phyloP scores from a whole-genome alignment of 1,140 invertebrate species.

The Neuroterus valhalla region DNA sequence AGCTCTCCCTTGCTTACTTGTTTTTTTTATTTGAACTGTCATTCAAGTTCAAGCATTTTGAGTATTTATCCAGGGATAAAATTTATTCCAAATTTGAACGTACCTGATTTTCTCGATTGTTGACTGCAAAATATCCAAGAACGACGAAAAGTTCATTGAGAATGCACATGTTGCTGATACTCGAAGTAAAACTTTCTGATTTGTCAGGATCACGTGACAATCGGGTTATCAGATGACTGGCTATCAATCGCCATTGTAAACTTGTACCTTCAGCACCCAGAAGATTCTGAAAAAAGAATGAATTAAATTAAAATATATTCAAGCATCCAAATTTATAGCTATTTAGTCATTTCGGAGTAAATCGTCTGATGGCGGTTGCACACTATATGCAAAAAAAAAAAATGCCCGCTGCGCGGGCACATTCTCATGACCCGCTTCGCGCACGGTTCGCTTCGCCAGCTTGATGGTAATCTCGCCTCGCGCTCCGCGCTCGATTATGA shows the following conservation, averaged over 20 bases:
- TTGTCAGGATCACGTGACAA: conserved; percentile 82
- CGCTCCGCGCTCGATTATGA: too few species aligned
- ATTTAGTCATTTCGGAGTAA: too few species aligned
- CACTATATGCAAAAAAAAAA: too few species aligned
- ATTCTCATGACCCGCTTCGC: too few species aligned
- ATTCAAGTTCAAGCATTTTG: too few species aligned
- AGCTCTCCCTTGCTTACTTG: too few species aligned
- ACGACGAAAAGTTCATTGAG: conserved; percentile 86
- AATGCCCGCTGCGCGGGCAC: too few species aligned
- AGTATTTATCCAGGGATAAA: too few species aligned
- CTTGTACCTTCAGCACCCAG: conserved; percentile 89
- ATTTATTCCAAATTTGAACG: conserved; percentile 49
- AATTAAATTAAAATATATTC: conserved; percentile 42
- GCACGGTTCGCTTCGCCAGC: too few species aligned
- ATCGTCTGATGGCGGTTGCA: too few species aligned
- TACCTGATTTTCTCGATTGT: conserved; percentile 90
- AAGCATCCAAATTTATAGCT: conserved; percentile 32
- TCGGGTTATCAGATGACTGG: conserved; percentile 83
- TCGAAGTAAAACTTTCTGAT: conserved; percentile 58
- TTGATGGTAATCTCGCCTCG: too few species aligned
- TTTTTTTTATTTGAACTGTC: too few species aligned
- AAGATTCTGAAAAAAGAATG: conserved; percentile 80
- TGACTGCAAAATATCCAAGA: conserved; percentile 88
- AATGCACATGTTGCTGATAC: conserved; percentile 70
- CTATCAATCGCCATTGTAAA: conserved; percentile 91